A percentile compares a stretch with the other conserved stretches of the same genome.
phyloP scores from a whole-genome alignment of 2,113 vertebrate species.

The Phalacrocorax pelagicus region DNA sequence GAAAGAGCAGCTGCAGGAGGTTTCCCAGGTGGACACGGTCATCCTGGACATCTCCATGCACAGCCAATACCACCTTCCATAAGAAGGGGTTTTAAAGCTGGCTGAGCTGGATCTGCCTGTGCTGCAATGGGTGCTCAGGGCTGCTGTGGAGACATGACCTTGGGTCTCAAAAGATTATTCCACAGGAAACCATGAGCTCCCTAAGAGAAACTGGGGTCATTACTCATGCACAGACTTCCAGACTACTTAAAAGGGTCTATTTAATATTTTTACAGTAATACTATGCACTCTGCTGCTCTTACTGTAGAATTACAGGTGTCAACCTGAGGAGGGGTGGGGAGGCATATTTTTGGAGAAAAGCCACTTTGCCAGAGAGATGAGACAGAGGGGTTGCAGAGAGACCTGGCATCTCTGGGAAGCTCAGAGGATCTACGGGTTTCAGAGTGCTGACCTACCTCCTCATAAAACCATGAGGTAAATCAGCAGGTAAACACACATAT shows the following conservation, averaged over 20 bases:
- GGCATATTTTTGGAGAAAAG: background rate
- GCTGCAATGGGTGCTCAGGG: background rate
- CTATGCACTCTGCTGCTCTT: constrained; percentile 52
- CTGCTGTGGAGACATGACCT: background rate
- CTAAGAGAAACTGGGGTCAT: background rate
- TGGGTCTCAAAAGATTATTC: background rate
- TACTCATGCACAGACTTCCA: background rate
- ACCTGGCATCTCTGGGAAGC: background rate
- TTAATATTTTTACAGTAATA: constrained; percentile 56
- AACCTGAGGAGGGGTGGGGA: background rate
- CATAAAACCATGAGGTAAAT: background rate
- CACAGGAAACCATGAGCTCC: background rate
- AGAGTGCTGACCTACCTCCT: background rate
- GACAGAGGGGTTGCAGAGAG: background rate
- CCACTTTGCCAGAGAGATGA: background rate
- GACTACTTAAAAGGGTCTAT: background rate
- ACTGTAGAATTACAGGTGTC: constrained; percentile 52
- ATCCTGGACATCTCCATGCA: background rate
- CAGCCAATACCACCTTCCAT: background rate
- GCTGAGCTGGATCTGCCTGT: background rate
- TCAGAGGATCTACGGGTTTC: background rate
- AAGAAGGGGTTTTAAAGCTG: background rate
- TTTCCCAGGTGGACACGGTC: background rate
- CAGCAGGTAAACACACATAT: background rate
- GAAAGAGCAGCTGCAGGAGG: background rate